Percentiles rank a stretch among this genome's conserved stretches.
Evolutionary conservation across 2,113 vertebrate species (phyloP).

Genomic region (Atherinomorus stipes): DNA sequence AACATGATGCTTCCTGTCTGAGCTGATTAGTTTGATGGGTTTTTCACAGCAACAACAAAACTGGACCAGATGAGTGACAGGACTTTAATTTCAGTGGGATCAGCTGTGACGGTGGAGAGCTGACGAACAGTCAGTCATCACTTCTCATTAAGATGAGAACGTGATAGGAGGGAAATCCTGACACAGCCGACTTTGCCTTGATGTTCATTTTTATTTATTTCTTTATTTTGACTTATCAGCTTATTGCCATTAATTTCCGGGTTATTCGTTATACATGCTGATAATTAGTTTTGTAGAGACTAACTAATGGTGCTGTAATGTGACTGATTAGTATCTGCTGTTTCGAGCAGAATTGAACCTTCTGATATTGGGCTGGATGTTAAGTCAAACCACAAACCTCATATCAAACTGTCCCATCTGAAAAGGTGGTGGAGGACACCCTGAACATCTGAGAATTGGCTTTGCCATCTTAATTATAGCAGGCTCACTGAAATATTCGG

Average conservation of each 20-base stretch:
- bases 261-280: conserved; percentile 23
- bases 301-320: conserved; percentile 23
- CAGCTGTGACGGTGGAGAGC: conserved; percentile 39
- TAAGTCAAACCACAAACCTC: too few relatives aligned
- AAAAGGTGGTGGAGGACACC: not conserved
- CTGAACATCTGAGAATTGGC: not conserved
- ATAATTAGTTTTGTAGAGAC: conserved; percentile 33
- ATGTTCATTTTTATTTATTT: conserved; percentile 26
- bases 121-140: conserved; percentile 56
- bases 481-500: too few relatives aligned
- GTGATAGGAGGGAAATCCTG: conserved; percentile 33
- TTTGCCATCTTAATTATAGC: too few relatives aligned
- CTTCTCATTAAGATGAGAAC: conserved; percentile 60
- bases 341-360: conserved; percentile 13
- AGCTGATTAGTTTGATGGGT: conserved; percentile 57
- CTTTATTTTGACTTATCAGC: conserved; percentile 17
- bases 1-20: conserved; percentile 46
- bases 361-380: not conserved
- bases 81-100: conserved; percentile 41
- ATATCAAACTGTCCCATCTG: too few relatives aligned
- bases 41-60: conserved; percentile 20
- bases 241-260: conserved; percentile 15
- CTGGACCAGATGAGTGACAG: conserved; percentile 23
- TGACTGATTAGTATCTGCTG: not conserved
- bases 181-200: conserved; percentile 24